Evolutionary conservation across 2,113 vertebrate species (phyloP), one percentile per base, ranked within the genome.

Genomic region (Tricholaema leucomelas): DNA sequence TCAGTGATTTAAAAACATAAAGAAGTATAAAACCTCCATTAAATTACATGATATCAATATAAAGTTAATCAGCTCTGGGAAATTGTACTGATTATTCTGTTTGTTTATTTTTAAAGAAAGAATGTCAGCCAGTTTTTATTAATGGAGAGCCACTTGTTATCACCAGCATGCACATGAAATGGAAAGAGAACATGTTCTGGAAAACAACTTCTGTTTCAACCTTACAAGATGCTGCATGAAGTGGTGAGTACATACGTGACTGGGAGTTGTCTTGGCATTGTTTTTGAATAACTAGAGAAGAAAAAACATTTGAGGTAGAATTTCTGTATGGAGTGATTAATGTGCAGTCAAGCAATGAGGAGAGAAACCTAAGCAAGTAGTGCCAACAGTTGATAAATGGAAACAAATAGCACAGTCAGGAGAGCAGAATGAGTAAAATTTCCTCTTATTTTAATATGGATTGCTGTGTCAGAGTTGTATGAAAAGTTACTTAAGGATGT

Each of bases 181-280:
- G 96, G 94, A 90, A 90, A 78, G 60, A 65, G 54, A 81, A 54
- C 60, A 50, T 20, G 75, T 77, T 88, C 66, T 54, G 35, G 82
- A 75, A 90, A 93, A 70, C 28, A 42, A 8, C 64, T 90, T 91
- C 46, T 55, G 9, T 88, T 96, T 86, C 78, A 95, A 4, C 84
- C 27, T 91, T 93, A 56, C 73, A 80, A 88, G 74, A 80, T 70
- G 80, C 87, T 94, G 60, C 76, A 33, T 70, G 71, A 94, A 74
- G 30, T 58, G 89, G 96, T 97, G 85, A 96, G 96, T 95, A 75
- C 58, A 20, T 31, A 9, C 0, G 2, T 48, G 35, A 31, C 58
- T 89, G 46, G 30, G 40, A 86, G 10, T n/a, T 70, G 12, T 38
- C 70, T 72, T 91, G 31, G 42, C n/a, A 35, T 63, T 71, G 33